Conservation (phyloP, 1,140 invertebrate species). For the Drosophila bipectinata region DNA sequence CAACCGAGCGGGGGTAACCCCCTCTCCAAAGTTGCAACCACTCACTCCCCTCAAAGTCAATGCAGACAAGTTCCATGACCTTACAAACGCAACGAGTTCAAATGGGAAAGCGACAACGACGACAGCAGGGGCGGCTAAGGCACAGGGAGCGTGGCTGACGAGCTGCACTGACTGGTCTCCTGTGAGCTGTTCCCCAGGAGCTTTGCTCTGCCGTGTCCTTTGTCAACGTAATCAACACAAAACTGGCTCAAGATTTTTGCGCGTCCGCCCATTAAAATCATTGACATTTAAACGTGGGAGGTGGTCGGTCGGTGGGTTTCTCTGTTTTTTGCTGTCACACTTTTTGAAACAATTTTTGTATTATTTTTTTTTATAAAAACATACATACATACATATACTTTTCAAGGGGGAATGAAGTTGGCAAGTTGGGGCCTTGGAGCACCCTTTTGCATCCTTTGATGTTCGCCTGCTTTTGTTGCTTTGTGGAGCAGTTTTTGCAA, state of each 20-base stretch:
- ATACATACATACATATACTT: not conserved
- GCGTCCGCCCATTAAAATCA: constrained; percentile 81
- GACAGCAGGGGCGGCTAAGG: constrained; percentile 5
- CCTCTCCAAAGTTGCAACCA: not conserved
- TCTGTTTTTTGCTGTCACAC: constrained; percentile 49
- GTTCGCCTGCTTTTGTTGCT: constrained; percentile 55
- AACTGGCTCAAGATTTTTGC: constrained; percentile 81
- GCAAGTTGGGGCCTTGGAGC: constrained; percentile 20
- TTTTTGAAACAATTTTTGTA: constrained; percentile 65
- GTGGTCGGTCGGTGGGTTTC: constrained; percentile 1
- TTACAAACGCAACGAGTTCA: constrained; percentile 75
- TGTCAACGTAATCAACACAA: constrained; percentile 75
- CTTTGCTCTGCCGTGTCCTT: constrained; percentile 12
- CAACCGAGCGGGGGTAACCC: constrained; percentile 8
- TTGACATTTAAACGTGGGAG: constrained; percentile 72
- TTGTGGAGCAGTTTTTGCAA: constrained; percentile 38
- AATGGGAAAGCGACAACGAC: constrained; percentile 32
- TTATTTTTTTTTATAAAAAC: constrained; percentile 3
- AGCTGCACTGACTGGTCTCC: constrained; percentile 3
- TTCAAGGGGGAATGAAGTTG: constrained; percentile 10
- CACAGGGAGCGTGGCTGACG: not conserved
- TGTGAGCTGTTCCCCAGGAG: constrained; percentile 24
- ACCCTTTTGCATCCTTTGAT: constrained; percentile 58
- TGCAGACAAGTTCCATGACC: constrained; percentile 83
- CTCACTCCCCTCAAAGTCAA: constrained; percentile 54